Conservation (phyloP, 2,888 invertebrate species). For the Dryocosmus kuriphilus region DNA sequence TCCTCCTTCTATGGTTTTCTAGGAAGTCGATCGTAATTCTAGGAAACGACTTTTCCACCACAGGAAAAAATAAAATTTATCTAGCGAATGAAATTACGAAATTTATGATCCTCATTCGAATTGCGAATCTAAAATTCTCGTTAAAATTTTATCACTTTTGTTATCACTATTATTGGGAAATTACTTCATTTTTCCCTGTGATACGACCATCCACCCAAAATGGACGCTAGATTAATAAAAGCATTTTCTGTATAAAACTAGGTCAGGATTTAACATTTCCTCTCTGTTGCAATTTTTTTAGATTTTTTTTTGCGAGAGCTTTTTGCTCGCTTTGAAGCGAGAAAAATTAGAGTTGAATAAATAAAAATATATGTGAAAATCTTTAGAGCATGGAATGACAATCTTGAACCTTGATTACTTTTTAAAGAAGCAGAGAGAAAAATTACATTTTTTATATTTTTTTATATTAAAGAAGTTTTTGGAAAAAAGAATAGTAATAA, state of each 20-base stretch:
- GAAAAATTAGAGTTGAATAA: background rate
- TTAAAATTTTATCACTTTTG: background rate
- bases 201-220: background rate
- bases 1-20: background rate
- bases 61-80: background rate
- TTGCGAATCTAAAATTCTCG: background rate
- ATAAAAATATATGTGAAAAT: too few species aligned
- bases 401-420: too few species aligned
- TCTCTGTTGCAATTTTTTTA: background rate
- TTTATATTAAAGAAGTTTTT: background rate
- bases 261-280: background rate
- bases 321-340: background rate
- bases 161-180: background rate
- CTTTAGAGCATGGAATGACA: too few species aligned
- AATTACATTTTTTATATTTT: background rate
- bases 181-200: background rate
- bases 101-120: background rate
- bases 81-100: background rate
- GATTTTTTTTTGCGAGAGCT: background rate
- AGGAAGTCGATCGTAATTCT: background rate
- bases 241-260: background rate
- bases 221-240: background rate
- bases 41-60: background rate
- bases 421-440: background rate
- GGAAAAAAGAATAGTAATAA: background rate